Conservation (phyloP, 1,140 invertebrate species). For the Drosophila gunungcola region DNA sequence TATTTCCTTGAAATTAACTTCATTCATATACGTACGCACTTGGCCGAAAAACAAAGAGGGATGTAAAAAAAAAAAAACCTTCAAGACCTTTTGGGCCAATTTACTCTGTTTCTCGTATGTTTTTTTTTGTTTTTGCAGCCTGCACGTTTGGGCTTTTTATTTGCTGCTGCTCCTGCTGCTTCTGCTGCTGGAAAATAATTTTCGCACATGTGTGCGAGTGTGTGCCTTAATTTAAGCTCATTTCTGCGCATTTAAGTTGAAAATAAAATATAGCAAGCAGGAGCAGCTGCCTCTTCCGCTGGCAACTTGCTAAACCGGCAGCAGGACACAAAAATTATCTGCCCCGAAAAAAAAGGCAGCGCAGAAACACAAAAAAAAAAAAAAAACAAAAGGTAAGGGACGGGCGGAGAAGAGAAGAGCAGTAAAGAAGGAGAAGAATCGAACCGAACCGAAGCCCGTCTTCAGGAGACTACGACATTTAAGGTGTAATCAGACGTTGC, state of each 20-base stretch:
- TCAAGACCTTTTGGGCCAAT: conserved; percentile 63
- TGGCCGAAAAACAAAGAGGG: conserved; percentile 24
- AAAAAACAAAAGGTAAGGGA: not conserved
- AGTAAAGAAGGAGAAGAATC: not conserved
- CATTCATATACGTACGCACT: conserved; percentile 52
- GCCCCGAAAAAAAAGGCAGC: conserved; percentile 62
- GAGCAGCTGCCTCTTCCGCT: conserved; percentile 59
- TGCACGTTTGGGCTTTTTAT: conserved; percentile 79
- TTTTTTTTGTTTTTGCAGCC: conserved; percentile 48
- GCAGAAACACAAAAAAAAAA: conserved; percentile 7
- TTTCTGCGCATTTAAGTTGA: conserved; percentile 81
- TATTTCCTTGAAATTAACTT: conserved; percentile 71
- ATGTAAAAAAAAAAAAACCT: conserved; percentile 27
- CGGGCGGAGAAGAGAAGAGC: not conserved
- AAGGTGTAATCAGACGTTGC: conserved; percentile 80
- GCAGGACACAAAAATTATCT: conserved; percentile 76
- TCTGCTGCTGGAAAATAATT: conserved; percentile 72
- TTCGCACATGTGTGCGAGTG: conserved; percentile 63
- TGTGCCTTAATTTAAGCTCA: conserved; percentile 81
- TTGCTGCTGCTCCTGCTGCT: conserved; percentile 57
- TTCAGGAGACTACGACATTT: conserved; percentile 61
- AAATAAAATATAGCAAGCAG: conserved; percentile 69
- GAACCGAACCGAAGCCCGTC: conserved; percentile 24
- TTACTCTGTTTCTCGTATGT: conserved; percentile 49
- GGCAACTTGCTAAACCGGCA: conserved; percentile 67